These are phyloP conservation scores for Ceratoteleas bidentatus DNA, from an alignment of 1,140 invertebrate genomes.

Conservation along the genomic window DNA sequence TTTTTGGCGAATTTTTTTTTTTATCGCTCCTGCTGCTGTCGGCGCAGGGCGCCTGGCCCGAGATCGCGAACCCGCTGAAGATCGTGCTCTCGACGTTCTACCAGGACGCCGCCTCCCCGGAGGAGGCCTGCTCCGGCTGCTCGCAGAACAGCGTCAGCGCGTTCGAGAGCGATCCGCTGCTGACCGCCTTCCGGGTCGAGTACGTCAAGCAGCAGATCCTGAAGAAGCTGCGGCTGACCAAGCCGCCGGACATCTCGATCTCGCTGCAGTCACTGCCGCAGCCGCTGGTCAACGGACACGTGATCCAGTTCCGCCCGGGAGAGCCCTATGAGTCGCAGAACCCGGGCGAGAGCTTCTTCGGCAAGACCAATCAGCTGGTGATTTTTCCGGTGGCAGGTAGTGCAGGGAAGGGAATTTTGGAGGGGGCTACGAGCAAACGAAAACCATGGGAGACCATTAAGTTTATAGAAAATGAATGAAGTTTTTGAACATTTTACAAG, in stretches of 20 bases:
- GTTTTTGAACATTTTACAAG: too few relatives aligned
- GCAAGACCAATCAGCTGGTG: slow-evolving; percentile 89
- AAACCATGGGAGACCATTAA: too few relatives aligned
- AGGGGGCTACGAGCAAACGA: too few relatives aligned
- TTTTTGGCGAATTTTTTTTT: slow-evolving; percentile 64
- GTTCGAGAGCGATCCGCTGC: slow-evolving; percentile 71
- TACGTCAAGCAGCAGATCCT: slow-evolving; percentile 91
- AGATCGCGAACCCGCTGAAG: slow-evolving; percentile 70
- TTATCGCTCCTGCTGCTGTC: slow-evolving; percentile 21
- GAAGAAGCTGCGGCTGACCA: slow-evolving; percentile 87
- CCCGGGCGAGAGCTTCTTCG: slow-evolving; percentile 87
- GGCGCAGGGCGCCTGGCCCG: slow-evolving; percentile 60
- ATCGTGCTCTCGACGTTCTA: slow-evolving; percentile 71
- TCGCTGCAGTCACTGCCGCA: slow-evolving; percentile 84
- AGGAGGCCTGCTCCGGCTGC: slow-evolving; percentile 70
- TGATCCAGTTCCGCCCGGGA: slow-evolving; percentile 76
- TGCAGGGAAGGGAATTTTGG: background rate
- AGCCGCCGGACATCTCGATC: slow-evolving; percentile 85
- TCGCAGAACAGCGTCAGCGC: slow-evolving; percentile 70
- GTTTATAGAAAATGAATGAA: too few relatives aligned
- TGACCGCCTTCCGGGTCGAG: slow-evolving; percentile 86
- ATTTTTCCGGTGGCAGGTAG: slow-evolving; percentile 89
- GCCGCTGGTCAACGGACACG: slow-evolving; percentile 85
- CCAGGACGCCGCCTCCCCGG: slow-evolving; percentile 50
- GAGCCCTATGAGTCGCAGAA: slow-evolving; percentile 74